Evolutionary conservation across 2,113 vertebrate genomes (phyloP), one percentile per base, ranked within the genome.

Genomic region (Saguinus midas): DNA sequence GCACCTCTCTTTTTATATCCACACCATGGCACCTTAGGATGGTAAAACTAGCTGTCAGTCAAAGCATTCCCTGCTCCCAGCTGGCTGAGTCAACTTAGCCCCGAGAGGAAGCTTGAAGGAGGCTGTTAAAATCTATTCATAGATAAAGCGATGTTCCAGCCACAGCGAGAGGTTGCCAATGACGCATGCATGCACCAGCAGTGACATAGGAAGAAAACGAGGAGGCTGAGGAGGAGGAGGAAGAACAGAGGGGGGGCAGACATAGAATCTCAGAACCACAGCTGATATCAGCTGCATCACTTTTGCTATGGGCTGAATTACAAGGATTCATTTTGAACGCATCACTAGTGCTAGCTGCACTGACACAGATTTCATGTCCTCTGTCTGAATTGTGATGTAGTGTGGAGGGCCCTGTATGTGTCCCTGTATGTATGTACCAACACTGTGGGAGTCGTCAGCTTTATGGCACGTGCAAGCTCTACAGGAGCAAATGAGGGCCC

Each of bases 121-220:
- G 97, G 93, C 79, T 98, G 97, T 96, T 88, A 97, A 96, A 97
- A 97, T 95, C 97, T 98, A 98, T 98, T 97, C 97, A 96, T 96
- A 97, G 97, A 89, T n/a, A 84, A 86, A 83, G 68, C n/a, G 2
- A 75, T 3, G 35, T 94, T 96, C 75, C 85, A 96, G 91, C 86
- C 91, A 57, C 94, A 86, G 92, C 2, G 50, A 95, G 97, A 97
- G 96, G 93, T 84, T 97, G 96, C 96, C 97, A 96, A 95, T 98
- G 97, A 98, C 95, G 97, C 95, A 96, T 81, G 52, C 66, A 81
- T 83, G 68, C 73, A 90, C 79, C 13, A 32, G 37, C 66, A 95
- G 79, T 95, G 95, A 91, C 92, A 94, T 7, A 81, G 66, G 64
- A 93, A 20, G 58, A 45, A 27, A 57, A 87, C 45, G 61, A 75